These are phyloP conservation scores for Zonitis immaculata DNA, from an alignment of 2,888 invertebrate genomes.

Conservation along the genomic window DNA sequence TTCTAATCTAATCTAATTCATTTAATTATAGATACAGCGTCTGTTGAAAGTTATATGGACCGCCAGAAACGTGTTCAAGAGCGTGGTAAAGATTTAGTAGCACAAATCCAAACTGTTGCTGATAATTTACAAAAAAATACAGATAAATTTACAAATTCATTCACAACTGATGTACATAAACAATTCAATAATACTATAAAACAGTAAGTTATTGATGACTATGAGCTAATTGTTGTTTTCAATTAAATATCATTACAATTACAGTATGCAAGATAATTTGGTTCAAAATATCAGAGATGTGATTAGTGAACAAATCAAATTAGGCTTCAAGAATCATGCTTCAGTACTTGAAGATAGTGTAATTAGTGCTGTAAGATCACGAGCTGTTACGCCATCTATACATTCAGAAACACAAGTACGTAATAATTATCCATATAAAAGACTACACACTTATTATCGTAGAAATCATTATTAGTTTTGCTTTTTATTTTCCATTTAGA, in stretches of 20 bases:
- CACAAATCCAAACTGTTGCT: constrained; percentile 46
- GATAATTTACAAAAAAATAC: constrained; percentile 43
- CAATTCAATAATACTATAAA: constrained; percentile 43
- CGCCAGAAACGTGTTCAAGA: constrained; percentile 46
- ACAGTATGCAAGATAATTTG: constrained; percentile 48
- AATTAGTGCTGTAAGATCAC: constrained; percentile 59
- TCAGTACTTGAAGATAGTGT: constrained; percentile 56
- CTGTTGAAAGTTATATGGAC: constrained; percentile 48
- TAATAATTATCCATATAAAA: constrained; percentile 19
- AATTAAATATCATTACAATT: not conserved
- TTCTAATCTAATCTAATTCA: not conserved
- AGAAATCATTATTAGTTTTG: constrained; percentile 5
- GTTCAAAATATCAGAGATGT: constrained; percentile 43
- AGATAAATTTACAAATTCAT: constrained; percentile 39
- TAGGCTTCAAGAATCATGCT: constrained; percentile 57
- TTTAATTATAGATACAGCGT: constrained; percentile 42
- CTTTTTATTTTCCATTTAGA: constrained; percentile 2
- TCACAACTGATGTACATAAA: constrained; percentile 43
- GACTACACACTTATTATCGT: constrained; percentile 5
- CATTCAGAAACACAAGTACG: constrained; percentile 53
- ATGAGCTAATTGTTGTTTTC: not conserved
- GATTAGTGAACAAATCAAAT: constrained; percentile 47
- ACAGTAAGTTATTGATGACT: constrained; percentile 34
- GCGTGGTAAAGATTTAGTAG: constrained; percentile 45
- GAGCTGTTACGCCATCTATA: constrained; percentile 71